Percentiles rank a stretch among this genome's conserved stretches.
These are phyloP conservation scores for Boleophthalmus pectinirostris DNA, from an alignment of 2,113 vertebrate species.

Conservation along the genomic window DNA sequence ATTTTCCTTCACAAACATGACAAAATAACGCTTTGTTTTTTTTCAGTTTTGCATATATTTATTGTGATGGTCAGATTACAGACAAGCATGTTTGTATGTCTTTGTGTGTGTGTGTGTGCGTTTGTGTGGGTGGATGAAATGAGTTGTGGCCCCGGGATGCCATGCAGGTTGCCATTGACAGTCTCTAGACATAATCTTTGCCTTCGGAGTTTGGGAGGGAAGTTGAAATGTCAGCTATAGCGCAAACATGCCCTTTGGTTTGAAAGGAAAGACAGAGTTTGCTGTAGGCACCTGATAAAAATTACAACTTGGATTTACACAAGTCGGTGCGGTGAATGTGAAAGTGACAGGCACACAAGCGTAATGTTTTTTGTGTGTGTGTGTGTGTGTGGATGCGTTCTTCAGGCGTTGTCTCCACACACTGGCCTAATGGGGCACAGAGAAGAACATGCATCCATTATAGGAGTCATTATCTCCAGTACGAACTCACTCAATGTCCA, in stretches of 20 bases:
- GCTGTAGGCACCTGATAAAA: conserved; percentile 57
- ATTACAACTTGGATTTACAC: conserved; percentile 44
- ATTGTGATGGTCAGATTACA: conserved; percentile 18
- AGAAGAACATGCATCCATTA: conserved; percentile 20
- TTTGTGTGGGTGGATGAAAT: conserved; percentile 9
- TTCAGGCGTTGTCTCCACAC: conserved; percentile 46
- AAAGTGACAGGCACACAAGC: conserved; percentile 29
- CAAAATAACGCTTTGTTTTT: conserved; percentile 40
- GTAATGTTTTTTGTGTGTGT: conserved; percentile 2
- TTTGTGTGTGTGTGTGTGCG: not conserved
- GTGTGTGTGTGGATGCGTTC: conserved; percentile 5
- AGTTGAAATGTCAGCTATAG: conserved; percentile 65
- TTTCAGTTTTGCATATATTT: conserved; percentile 17
- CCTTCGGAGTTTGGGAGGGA: conserved; percentile 57
- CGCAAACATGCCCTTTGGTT: conserved; percentile 64
- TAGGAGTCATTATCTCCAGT: conserved; percentile 16
- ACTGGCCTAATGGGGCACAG: conserved; percentile 57
- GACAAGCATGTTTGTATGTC: not conserved
- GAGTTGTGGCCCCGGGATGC: conserved; percentile 39
- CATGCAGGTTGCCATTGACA: conserved; percentile 43
- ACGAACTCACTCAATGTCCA: conserved; percentile 16
- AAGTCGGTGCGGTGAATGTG: conserved; percentile 45
- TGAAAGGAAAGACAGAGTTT: conserved; percentile 40
- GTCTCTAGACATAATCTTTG: conserved; percentile 61
- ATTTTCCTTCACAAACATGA: conserved; percentile 22